Base-by-base conservation (phyloP, 2,113 vertebrate genomes). In the Zingel zingel region DNA sequence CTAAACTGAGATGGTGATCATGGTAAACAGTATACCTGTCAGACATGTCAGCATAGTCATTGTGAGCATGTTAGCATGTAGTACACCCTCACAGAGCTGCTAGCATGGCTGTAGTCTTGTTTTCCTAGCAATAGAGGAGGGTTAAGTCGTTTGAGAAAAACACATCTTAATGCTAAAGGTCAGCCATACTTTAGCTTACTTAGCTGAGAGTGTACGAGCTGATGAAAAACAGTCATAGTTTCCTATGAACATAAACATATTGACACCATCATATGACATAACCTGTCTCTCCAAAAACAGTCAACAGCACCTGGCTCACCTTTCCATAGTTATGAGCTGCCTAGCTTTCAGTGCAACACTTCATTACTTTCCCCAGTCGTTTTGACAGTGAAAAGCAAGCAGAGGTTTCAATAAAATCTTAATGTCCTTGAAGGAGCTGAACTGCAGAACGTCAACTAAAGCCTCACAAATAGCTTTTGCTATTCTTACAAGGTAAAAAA, bases 191-290 rank as follows among this genome's bases (percentile, higher is more conserved):
- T 43, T 11, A 43, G 39, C 2, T 43, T 43, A 43, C 39, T 43
- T 43, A 43, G 39, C 39, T 43, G 39, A 43, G 39, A 11, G 39
- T 43, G 39, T 43, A 43, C 10, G 39, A 11, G 39, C 39, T 39
- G 39, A 39, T 39, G 39, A 39, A 39, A 39, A 39, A 39, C 39
- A 39, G 9, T 39, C 39, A 39, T 36, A 39, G 36, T 39, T 39
- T 39, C 8, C 9, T 39, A 39, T 39, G 39, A 64, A 58, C 8
- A 51, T 18, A 67, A 73, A 61, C 57, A 54, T 11, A 63, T 3
- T 58, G 53, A 67, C 19, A 51, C 9, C 27, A 56, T 71, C 73
- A 77, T 27, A 51, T 82, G 86, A 83, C 59, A 75, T 75, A 67
- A 71, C 59, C 67, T 76, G 30, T 71, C 36, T 21, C 39, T 62